Conservation (phyloP, 2,888 invertebrate genomes). For the Alentia gelatinosa region DNA sequence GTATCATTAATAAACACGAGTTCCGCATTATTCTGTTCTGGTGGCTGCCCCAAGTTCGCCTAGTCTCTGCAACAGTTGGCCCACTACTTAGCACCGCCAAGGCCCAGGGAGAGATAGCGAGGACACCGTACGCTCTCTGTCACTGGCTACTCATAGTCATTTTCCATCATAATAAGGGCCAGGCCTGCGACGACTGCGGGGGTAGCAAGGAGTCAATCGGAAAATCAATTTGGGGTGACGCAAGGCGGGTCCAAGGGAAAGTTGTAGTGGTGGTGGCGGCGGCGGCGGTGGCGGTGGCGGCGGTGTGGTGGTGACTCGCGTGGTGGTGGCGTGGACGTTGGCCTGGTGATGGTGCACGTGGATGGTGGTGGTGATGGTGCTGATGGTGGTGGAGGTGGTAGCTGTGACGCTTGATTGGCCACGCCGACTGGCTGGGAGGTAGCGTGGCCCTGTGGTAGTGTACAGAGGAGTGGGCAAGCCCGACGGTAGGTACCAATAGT, state of each 20-base stretch:
- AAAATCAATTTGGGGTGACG: slow-evolving; percentile 25
- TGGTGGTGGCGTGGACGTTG: not conserved
- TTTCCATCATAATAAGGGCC: slow-evolving; percentile 34
- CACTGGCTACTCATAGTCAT: slow-evolving; percentile 47
- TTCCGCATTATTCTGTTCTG: slow-evolving; percentile 28
- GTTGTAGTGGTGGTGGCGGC: not conserved
- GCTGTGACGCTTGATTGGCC: slow-evolving; percentile 13
- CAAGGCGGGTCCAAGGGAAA: slow-evolving; percentile 6
- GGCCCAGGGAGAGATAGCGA: not conserved
- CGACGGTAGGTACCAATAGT: not conserved
- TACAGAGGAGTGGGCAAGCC: not conserved
- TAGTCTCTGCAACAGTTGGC: slow-evolving; percentile 24
- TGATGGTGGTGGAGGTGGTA: not conserved
- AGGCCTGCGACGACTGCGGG: not conserved
- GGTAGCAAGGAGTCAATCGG: not conserved
- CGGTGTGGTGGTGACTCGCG: not conserved
- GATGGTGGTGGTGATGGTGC: not conserved
- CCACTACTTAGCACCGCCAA: not conserved
- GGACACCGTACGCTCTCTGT: not conserved
- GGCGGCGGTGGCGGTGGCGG: not conserved
- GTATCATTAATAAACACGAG: slow-evolving; percentile 24
- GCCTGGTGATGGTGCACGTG: not conserved
- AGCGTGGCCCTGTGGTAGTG: not conserved
- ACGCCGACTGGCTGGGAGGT: not conserved
- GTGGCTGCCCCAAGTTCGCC: not conserved